Evolutionary conservation across 2,888 invertebrate species (phyloP), one percentile per base, ranked within the genome.

Genomic region (Mesodorylaimus sp.): DNA sequence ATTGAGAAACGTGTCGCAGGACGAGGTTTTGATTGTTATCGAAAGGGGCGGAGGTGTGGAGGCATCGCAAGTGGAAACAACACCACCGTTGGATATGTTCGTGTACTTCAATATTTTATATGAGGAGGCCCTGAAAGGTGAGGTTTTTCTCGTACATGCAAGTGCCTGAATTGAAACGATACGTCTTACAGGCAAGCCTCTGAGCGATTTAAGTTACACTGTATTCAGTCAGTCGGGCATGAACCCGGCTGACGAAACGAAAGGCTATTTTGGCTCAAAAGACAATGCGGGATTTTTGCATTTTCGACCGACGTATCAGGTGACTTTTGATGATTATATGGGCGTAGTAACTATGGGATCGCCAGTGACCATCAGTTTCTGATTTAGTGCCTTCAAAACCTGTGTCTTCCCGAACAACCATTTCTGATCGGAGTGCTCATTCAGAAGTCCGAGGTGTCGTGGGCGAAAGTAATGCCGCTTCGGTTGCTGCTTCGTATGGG

Each of bases 241-340:
- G n/a, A n/a, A n/a, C n/a, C n/a, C n/a, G n/a, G n/a, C n/a, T n/a
- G n/a, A n/a, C n/a, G n/a, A n/a, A n/a, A n/a, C n/a, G n/a, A n/a
- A n/a, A n/a, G n/a, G n/a, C n/a, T n/a, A n/a, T 57, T 68, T 82
- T 52, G 78, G 76, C 42, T 79, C 79, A 1, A 76, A 77, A 41
- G 80, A 81, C 54, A 80, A 81, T 60, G 79, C 80, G 13, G 85
- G 84, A 38, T 83, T 85, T 66, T 73, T 85, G n/a, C 84, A 79
- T 60, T 76, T 85, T 54, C 74, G 80, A 50, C 78, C 81, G 26
- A 79, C 81, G 16, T 79, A 81, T 67, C 45, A 45, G 45, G 45
- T 45, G 19, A 41, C 21, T 10, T 45, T 45, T 23, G 45, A 24
- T n/a, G n/a, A n/a, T n/a, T n/a, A n/a, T n/a, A n/a, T n/a, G n/a